Evolutionary conservation across 2,797 vertebrate genomes (phyloP).

Genomic region (Carcharodon carcharias): DNA sequence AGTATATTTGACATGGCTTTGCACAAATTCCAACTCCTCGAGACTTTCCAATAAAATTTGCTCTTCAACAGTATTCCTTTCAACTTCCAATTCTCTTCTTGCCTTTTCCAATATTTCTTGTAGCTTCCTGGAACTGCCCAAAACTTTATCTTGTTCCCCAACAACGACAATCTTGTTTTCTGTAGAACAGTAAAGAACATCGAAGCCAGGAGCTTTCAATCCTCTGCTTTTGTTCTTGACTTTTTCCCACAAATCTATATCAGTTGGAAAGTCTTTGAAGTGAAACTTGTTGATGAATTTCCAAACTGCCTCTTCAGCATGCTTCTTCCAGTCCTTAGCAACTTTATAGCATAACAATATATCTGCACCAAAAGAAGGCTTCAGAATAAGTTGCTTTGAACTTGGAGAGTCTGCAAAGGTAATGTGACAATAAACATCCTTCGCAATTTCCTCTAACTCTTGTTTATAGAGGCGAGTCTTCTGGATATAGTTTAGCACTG

Average conservation of each 20-base stretch:
- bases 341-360: constrained; percentile 43
- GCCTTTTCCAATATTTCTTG: constrained; percentile 40
- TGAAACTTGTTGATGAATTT: constrained; percentile 42
- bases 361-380: constrained; percentile 44
- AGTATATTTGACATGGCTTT: constrained; percentile 39
- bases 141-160: constrained; percentile 42
- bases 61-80: constrained; percentile 46
- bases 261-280: constrained; percentile 36
- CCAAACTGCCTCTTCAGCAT: constrained; percentile 40
- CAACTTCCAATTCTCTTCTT: constrained; percentile 41
- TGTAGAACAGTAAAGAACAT: constrained; percentile 40
- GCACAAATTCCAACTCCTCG: constrained; percentile 46
- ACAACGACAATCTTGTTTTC: constrained; percentile 43
- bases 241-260: constrained; percentile 47
- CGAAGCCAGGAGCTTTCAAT: constrained; percentile 33
- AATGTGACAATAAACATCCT: constrained; percentile 42
- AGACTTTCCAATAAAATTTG: constrained; percentile 42
- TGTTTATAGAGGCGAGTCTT: constrained; percentile 39
- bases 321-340: constrained; percentile 46
- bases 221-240: constrained; percentile 38
- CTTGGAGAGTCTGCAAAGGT: constrained; percentile 37
- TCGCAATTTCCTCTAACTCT: constrained; percentile 41
- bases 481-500: constrained; percentile 42
- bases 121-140: constrained; percentile 40
- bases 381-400: constrained; percentile 40